A percentile compares a stretch with the other conserved stretches of the same genome.
These are phyloP conservation scores for Eulimnadia texana DNA, from an alignment of 1,140 invertebrate species.

Conservation along the genomic window DNA sequence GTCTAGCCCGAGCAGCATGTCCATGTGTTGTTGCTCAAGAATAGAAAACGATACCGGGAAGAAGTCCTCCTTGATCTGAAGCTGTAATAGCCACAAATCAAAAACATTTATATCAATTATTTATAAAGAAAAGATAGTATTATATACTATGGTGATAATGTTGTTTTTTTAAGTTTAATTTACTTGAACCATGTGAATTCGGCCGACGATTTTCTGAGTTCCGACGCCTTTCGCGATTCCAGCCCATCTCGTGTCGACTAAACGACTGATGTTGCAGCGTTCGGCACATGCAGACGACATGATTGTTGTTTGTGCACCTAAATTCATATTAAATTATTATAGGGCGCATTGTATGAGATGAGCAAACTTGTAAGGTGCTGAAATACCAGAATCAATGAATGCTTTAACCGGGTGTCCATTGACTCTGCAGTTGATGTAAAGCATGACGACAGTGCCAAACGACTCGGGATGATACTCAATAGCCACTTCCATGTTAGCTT, in stretches of 20 bases:
- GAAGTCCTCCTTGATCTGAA: conserved; percentile 86
- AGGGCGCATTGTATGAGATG: background rate
- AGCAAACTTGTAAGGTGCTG: background rate
- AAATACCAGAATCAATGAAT: conserved; percentile 89
- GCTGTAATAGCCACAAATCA: conserved; percentile 51
- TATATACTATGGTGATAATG: background rate
- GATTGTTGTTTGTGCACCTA: conserved; percentile 82
- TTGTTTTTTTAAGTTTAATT: background rate
- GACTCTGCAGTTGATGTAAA: conserved; percentile 91
- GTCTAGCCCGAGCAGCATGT: conserved; percentile 92
- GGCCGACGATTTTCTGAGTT: conserved; percentile 84
- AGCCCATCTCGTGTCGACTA: conserved; percentile 83
- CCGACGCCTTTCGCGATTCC: conserved; percentile 92
- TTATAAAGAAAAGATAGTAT: background rate
- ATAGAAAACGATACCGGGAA: conserved; percentile 93
- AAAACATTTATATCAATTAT: background rate
- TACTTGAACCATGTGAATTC: conserved; percentile 75
- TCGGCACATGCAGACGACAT: conserved; percentile 86
- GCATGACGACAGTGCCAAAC: conserved; percentile 92
- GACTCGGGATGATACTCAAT: conserved; percentile 97
- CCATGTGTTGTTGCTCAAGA: conserved; percentile 94
- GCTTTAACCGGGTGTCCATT: conserved; percentile 93
- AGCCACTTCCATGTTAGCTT: conserved; percentile 95
- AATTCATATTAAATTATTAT: conserved; percentile 12
- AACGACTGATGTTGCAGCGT: conserved; percentile 85